Evolutionary conservation across 2,113 vertebrate genomes (phyloP).

Genomic region (Oceanodroma tethys): DNA sequence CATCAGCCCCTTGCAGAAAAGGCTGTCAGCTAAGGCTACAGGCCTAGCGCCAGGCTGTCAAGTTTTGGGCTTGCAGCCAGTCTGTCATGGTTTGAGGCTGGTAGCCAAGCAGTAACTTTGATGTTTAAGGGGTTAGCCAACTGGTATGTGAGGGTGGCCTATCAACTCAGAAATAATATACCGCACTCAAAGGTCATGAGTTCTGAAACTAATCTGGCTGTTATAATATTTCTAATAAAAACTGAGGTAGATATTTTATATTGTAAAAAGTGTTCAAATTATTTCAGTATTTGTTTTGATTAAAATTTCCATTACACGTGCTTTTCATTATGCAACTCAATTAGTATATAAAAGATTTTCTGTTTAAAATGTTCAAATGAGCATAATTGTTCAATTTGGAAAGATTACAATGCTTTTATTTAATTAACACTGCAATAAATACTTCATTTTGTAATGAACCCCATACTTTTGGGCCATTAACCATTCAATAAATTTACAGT

Average conservation of each 20-base stretch:
- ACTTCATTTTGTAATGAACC: conserved; percentile 78
- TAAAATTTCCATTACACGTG: conserved; percentile 84
- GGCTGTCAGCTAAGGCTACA: conserved; percentile 82
- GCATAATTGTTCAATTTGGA: conserved; percentile 90
- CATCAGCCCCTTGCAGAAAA: conserved; percentile 84
- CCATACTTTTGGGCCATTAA: conserved; percentile 79
- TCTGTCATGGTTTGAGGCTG: conserved; percentile 89
- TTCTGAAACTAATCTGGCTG: conserved; percentile 73
- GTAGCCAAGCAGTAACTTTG: conserved; percentile 92
- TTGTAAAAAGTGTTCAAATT: conserved; percentile 72
- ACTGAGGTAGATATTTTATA: conserved; percentile 73
- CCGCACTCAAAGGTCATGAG: conserved; percentile 78
- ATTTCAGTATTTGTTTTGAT: conserved; percentile 81
- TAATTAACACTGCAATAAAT: conserved; percentile 91
- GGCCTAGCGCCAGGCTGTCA: conserved; percentile 87
- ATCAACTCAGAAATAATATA: conserved; percentile 82
- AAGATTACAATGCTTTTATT: conserved; percentile 82
- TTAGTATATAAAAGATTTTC: conserved; percentile 83
- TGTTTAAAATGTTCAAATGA: conserved; percentile 86
- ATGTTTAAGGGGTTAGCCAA: conserved; percentile 88
- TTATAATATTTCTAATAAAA: conserved; percentile 76
- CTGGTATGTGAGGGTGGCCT: conserved; percentile 88
- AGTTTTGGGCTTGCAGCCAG: conserved; percentile 87
- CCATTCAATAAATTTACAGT: conserved; percentile 81
- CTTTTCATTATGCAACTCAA: conserved; percentile 82